phyloP scores from a whole-genome alignment of 2,888 invertebrate genomes.

The Cephus spinipes region DNA sequence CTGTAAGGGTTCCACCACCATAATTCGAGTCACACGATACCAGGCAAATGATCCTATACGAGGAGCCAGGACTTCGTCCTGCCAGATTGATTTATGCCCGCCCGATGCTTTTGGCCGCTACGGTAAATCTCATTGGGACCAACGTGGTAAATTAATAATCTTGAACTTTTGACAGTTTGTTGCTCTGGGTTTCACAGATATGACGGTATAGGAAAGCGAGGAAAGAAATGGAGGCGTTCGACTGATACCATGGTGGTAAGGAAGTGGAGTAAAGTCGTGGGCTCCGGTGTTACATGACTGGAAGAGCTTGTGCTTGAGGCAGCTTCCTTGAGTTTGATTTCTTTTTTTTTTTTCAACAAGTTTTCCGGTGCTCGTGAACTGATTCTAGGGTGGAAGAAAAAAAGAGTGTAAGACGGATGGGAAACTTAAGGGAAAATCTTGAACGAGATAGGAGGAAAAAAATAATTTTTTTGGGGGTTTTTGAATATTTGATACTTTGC shows the following conservation, averaged over 20 bases:
- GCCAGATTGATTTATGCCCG: slow-evolving; percentile 44
- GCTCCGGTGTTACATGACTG: background rate
- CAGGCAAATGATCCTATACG: slow-evolving; percentile 51
- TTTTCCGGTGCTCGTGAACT: background rate
- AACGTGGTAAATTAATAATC: slow-evolving; percentile 50
- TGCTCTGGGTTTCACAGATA: background rate
- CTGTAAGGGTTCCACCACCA: slow-evolving; percentile 20
- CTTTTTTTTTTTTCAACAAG: background rate
- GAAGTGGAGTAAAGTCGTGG: slow-evolving; percentile 4
- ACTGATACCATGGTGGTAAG: background rate
- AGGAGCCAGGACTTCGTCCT: slow-evolving; percentile 43
- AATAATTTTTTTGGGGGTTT: too few relatives aligned
- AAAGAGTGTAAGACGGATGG: too few relatives aligned
- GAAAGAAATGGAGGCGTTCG: background rate
- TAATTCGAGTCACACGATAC: slow-evolving; percentile 50
- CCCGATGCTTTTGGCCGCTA: slow-evolving; percentile 42
- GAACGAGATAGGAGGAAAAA: too few relatives aligned
- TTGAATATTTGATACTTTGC: background rate
- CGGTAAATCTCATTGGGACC: slow-evolving; percentile 52
- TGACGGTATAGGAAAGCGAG: background rate
- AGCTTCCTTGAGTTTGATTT: background rate
- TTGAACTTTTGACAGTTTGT: slow-evolving; percentile 31
- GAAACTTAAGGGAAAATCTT: too few relatives aligned
- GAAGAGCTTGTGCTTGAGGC: background rate
- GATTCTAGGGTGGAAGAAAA: too few relatives aligned